Evolutionary conservation across 2,113 vertebrate genomes (phyloP), one percentile per base, ranked within the genome.

Genomic region (Nettapus auritus): DNA sequence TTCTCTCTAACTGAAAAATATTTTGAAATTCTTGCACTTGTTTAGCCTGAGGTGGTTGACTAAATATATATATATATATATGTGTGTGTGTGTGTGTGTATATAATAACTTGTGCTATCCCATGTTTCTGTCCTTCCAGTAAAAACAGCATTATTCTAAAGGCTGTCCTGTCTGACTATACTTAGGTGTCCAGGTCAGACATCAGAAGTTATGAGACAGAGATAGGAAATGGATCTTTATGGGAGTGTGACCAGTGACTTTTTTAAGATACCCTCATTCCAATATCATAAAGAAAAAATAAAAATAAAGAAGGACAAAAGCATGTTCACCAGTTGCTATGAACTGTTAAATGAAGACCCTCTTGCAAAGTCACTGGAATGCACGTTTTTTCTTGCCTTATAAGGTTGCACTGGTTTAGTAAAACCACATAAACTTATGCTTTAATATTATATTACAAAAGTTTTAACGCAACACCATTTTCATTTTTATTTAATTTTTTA

Each of bases 111-210:
- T 53, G 4, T 26, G 33, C 3, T 40, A 9, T 29, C 28, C 11
- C 26, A 3, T 31, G 22, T 31, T n/a, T 93, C 34, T 50, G 44
- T 44, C 10, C 3, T 20, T 15, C 20, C 3, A 0, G 1, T 44
- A 68, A 25, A 23, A 86, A 5, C 13, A 71, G 11, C 1, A 5
- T 46, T 89, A 93, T 82, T 76, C 40, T 82, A 67, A 88, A 70
- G 8, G 5, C 5, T 44, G 6, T 67, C 19, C 13, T 26, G 2
- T 44, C 44, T 67, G 34, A 19, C 13, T 38, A 1, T 13, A 8
- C 23, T 60, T 52, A 59, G 19, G 34, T n/a, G 28, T 5, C 18
- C 69, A 76, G 29, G 38, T 70, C 48, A 87, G 33, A 19, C 0
- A 3, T 40, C 29, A 73, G 22, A 93, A 62, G 13, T 52, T 74